phyloP scores from a whole-genome alignment of 2,888 invertebrate genomes.

The Argynnis bischoffii region DNA sequence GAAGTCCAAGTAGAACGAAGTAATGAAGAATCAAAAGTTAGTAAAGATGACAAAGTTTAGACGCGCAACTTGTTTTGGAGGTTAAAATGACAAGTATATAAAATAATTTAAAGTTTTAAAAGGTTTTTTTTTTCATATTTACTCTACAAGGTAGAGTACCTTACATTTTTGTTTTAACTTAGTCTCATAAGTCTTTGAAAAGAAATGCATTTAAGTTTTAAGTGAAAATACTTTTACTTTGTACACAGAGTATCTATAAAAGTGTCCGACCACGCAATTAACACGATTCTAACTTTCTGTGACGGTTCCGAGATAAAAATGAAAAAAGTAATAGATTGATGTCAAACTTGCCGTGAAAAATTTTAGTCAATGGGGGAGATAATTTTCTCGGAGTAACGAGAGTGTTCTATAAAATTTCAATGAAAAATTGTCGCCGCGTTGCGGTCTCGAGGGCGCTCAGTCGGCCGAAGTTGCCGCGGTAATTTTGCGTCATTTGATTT shows the following conservation, averaged over 20 bases:
- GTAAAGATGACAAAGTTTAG: too few relatives aligned
- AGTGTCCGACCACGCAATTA: slow-evolving; percentile 68
- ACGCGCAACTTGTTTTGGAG: too few relatives aligned
- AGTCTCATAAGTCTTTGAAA: slow-evolving; percentile 12
- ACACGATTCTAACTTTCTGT: slow-evolving; percentile 69
- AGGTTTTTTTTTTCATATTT: slow-evolving; percentile 1
- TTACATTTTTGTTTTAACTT: slow-evolving; percentile 15
- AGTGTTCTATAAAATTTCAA: slow-evolving; percentile 71
- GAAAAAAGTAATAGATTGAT: slow-evolving; percentile 76
- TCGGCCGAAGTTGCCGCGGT: slow-evolving; percentile 57
- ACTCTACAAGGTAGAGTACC: background rate
- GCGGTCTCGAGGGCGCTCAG: slow-evolving; percentile 53
- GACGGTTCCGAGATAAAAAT: slow-evolving; percentile 72
- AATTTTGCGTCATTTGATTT: slow-evolving; percentile 70
- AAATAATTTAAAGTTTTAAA: slow-evolving; percentile 1
- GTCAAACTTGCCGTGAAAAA: slow-evolving; percentile 79
- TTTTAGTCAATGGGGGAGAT: slow-evolving; percentile 78
- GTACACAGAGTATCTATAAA: slow-evolving; percentile 57
- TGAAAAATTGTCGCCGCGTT: slow-evolving; percentile 64
- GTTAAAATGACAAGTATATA: too few relatives aligned
- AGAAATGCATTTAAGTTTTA: slow-evolving; percentile 46
- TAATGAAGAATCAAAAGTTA: too few relatives aligned
- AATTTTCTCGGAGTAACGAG: slow-evolving; percentile 67
- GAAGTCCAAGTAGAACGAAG: too few relatives aligned
- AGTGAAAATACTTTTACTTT: slow-evolving; percentile 52